Percentiles rank a stretch among this genome's conserved stretches.
phyloP scores from a whole-genome alignment of 1,140 invertebrate genomes.

The Andrena cerasifolii region DNA sequence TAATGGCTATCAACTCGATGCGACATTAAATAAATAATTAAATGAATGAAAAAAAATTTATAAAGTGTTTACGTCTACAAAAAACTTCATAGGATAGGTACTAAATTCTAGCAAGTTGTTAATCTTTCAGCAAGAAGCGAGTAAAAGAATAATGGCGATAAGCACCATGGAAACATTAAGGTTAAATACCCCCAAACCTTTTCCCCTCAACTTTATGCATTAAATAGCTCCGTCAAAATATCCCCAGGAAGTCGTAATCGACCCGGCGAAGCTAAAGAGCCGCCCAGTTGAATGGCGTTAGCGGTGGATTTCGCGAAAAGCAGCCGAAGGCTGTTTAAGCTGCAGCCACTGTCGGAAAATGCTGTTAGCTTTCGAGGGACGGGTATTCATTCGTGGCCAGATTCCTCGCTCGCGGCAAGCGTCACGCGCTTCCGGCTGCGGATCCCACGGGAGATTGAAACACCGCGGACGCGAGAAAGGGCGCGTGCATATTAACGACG shows the following conservation, averaged over 20 bases:
- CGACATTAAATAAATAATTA: no score
- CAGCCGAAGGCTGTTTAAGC: conserved; percentile 7
- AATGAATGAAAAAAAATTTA: no score
- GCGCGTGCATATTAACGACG: no score
- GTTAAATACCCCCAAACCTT: no score
- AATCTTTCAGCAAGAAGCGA: no score
- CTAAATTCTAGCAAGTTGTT: no score
- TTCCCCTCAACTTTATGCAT: no score
- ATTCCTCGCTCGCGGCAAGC: neutral
- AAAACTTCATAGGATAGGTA: no score
- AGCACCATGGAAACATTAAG: no score
- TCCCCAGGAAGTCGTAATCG: neutral
- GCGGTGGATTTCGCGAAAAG: neutral
- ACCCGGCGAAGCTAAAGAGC: neutral
- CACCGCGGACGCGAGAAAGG: conserved; percentile 3
- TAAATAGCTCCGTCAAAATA: neutral
- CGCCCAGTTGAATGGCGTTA: neutral
- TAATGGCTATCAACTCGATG: no score
- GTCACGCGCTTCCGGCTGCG: conserved; percentile 4
- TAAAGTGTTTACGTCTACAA: no score
- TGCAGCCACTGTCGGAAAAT: neutral
- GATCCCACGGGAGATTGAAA: conserved; percentile 8
- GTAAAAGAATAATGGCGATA: no score
- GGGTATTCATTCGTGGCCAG: neutral
- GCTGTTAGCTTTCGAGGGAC: conserved; percentile 7